These are phyloP conservation scores for Nesospiza acunhae DNA, from an alignment of 2,113 vertebrate species.

Conservation along the genomic window DNA sequence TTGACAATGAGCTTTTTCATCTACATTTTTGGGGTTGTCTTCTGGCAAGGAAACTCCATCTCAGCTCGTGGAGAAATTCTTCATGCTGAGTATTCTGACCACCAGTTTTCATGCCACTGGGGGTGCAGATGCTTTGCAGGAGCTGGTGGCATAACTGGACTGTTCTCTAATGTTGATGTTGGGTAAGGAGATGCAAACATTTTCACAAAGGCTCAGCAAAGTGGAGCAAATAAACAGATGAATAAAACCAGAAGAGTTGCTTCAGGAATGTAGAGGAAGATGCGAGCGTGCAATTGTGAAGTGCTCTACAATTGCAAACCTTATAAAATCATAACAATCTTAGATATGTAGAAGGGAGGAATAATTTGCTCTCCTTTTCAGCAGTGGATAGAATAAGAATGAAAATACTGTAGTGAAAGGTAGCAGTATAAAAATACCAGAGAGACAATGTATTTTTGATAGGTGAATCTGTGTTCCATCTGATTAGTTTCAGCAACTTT, in stretches of 20 bases:
- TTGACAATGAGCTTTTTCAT: not conserved
- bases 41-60: not conserved
- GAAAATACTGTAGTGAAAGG: not conserved
- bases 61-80: not conserved
- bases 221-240: not conserved
- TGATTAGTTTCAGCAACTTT: conserved; percentile 4
- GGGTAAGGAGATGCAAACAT: not conserved
- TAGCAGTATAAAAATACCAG: not conserved
- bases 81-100: not conserved
- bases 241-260: not conserved
- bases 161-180: not conserved
- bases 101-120: not conserved
- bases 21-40: conserved; percentile 32
- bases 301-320: not conserved
- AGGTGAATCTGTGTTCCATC: not conserved
- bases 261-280: not conserved
- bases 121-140: not conserved
- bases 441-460: not conserved
- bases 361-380: not conserved
- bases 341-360: not conserved
- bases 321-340: not conserved
- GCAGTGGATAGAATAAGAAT: not conserved
- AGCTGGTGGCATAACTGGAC: not conserved
- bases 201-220: not conserved
- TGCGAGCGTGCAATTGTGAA: rapidly evolving